phyloP scores from a whole-genome alignment of 2,113 vertebrate genomes.

The Ranitomeya imitator region DNA sequence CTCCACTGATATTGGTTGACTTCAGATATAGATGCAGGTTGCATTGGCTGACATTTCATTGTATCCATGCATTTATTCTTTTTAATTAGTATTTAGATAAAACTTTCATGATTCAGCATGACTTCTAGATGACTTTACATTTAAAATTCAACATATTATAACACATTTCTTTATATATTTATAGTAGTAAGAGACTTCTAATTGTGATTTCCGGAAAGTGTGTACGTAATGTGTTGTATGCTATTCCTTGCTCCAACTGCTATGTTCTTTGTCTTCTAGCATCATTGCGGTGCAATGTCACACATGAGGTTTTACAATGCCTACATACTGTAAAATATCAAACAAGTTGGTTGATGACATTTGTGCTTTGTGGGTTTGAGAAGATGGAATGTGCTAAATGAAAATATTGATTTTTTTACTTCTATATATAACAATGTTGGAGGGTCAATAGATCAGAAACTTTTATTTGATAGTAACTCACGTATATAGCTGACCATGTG shows the following conservation, averaged over 20 bases:
- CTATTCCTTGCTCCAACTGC: neutral
- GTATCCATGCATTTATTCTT: neutral
- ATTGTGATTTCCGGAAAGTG: neutral
- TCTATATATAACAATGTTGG: neutral
- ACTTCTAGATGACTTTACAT: neutral
- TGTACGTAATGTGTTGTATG: neutral
- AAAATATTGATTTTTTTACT: constrained; percentile 39
- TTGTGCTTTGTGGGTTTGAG: constrained; percentile 16
- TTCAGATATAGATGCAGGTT: no score
- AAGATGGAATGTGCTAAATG: constrained; percentile 10
- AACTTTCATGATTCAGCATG: neutral
- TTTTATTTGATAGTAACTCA: neutral
- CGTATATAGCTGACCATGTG: neutral
- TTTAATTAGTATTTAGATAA: neutral
- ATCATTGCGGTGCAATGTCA: neutral
- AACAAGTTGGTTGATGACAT: constrained; percentile 19
- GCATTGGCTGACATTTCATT: no score
- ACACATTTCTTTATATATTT: neutral
- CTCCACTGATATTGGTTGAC: no score
- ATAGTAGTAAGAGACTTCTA: neutral
- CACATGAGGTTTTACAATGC: neutral
- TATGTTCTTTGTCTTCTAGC: neutral
- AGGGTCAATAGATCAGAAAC: neutral
- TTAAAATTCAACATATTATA: neutral
- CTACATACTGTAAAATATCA: neutral